These are phyloP conservation scores for Remorina albescens DNA, from an alignment of 2,797 vertebrate genomes.

Conservation along the genomic window DNA sequence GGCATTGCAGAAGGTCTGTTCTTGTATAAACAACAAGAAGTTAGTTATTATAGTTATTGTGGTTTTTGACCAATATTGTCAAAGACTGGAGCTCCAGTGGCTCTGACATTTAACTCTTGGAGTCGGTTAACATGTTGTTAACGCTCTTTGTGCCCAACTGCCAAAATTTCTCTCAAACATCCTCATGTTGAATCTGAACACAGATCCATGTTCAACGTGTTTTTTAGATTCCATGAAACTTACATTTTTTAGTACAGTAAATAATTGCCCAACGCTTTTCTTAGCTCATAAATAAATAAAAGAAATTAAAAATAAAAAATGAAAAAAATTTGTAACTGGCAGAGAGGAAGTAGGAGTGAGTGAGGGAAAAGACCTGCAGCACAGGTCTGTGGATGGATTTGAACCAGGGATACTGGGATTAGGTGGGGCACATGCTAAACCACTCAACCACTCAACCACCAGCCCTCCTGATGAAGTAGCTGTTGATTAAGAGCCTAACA, in stretches of 20 bases:
- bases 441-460: too few relatives aligned
- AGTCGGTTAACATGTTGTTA: too few relatives aligned
- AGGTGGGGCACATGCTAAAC: too few relatives aligned
- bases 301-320: too few relatives aligned
- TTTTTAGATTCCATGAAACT: background rate
- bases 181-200: background rate
- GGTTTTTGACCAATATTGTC: background rate
- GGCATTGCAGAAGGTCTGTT: background rate
- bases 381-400: too few relatives aligned
- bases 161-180: background rate
- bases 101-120: background rate
- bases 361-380: too few relatives aligned
- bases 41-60: background rate
- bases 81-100: conserved; percentile 11
- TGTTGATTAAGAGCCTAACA: background rate
- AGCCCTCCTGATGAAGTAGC: background rate
- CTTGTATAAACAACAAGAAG: background rate
- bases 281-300: too few relatives aligned
- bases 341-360: too few relatives aligned
- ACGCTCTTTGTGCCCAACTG: background rate
- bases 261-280: too few relatives aligned
- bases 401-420: too few relatives aligned
- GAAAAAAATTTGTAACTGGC: too few relatives aligned
- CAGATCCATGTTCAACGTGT: background rate
- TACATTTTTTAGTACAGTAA: too few relatives aligned